These are phyloP conservation scores for Stercorarius parasiticus DNA, from an alignment of 2,113 vertebrate species.

Conservation along the genomic window DNA sequence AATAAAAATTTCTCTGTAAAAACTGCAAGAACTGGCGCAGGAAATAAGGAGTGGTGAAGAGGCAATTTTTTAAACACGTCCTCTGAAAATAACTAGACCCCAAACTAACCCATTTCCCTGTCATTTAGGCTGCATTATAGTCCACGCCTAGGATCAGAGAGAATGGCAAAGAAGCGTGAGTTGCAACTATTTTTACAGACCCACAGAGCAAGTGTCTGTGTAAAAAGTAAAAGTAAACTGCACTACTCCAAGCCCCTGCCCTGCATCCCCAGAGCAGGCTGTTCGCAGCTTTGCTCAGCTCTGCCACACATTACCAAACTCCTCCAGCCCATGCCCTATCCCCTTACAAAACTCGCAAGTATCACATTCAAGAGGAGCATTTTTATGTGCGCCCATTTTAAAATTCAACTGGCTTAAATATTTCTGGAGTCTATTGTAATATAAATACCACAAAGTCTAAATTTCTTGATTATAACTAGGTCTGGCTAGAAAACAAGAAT, in stretches of 20 bases:
- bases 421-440: conserved; percentile 2
- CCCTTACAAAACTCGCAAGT: neutral
- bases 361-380: neutral
- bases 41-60: neutral
- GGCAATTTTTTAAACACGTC: neutral
- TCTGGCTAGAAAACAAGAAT: conserved; percentile 21
- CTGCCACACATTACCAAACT: neutral
- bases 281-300: neutral
- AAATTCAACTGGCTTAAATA: neutral
- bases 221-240: neutral
- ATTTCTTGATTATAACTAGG: conserved; percentile 25
- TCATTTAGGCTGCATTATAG: neutral
- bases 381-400: neutral
- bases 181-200: neutral
- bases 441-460: conserved; percentile 5
- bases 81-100: neutral
- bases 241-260: neutral
- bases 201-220: rapidly evolving
- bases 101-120: neutral
- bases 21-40: neutral
- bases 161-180: neutral
- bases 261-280: rapidly evolving
- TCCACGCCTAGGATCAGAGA: neutral
- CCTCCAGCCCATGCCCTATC: neutral
- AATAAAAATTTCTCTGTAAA: neutral